phyloP scores from a whole-genome alignment of 2,888 invertebrate genomes.

The Candidula unifasciata region DNA sequence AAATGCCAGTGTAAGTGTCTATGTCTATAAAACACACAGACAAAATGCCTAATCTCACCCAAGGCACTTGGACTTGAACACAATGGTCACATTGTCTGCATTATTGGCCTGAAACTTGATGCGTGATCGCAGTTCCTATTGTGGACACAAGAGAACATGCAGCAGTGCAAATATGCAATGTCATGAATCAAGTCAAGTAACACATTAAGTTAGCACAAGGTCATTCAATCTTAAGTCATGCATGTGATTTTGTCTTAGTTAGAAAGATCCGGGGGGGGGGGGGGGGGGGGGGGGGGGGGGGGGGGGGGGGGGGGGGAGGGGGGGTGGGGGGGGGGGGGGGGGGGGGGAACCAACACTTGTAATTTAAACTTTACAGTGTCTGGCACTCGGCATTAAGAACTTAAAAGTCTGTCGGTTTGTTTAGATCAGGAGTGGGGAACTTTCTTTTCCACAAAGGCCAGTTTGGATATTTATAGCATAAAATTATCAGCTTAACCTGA shows the following conservation, averaged over 20 bases:
- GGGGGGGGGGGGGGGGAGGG: too few species aligned
- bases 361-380: too few species aligned
- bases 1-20: not conserved
- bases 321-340: too few species aligned
- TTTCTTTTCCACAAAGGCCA: too few species aligned
- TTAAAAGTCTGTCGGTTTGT: too few species aligned
- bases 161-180: not conserved
- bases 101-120: constrained; percentile 92
- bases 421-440: too few species aligned
- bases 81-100: constrained; percentile 84
- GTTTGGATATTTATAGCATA: too few species aligned
- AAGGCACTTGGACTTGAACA: constrained; percentile 88
- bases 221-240: constrained; percentile 5
- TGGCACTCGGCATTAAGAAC: too few species aligned
- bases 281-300: too few species aligned
- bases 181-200: not conserved
- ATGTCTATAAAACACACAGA: not conserved
- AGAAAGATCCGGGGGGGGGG: too few species aligned
- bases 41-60: constrained; percentile 57
- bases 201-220: constrained; percentile 3
- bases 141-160: constrained; percentile 50
- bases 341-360: too few species aligned
- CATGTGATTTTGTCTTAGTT: not conserved
- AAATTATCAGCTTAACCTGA: too few species aligned
- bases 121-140: constrained; percentile 91